Base-by-base conservation (phyloP, 2,797 vertebrate genomes). In the Enteromius unitaeniatus region DNA sequence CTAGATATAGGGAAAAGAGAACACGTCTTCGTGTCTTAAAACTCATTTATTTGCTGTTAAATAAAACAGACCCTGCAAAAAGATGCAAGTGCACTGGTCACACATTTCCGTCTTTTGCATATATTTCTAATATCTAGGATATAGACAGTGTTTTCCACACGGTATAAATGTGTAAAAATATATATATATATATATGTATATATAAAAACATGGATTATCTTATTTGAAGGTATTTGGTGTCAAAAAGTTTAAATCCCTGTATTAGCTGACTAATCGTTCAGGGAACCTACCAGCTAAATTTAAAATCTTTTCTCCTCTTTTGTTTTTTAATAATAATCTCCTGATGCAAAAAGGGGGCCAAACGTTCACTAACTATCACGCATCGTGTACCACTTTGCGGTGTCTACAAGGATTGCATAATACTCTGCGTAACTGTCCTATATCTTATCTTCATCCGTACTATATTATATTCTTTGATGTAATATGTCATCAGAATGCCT, bases 351-450 rank as follows among this genome's bases (percentile, higher is more conserved):
- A 73, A 73, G 10, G 21, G 55, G 49, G 64, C 40, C 70, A 65
- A 88, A 84, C n/a, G 55, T 51, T 83, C 80, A 73, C 79, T 73
- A 67, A 67, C 64, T 62, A 26, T 47, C 28, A 45, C 7, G 3
- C n/a, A 21, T 28, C 28, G n/a, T 51, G 60, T 69, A 28, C 51
- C 40, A 31, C 47, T 75, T 60, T 74, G 26, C 51, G 64, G 65
- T 17, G 19, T 34, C 3, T 23, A 47, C 49, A 45, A 5, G 37
- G 37, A 19, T 62, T 23, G 13, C 2, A 1, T 31, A 31, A 72
- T 40, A 40, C 23, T 72, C 3, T 65, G 26, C 4, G 5, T 78
- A 19, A 79, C 67, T 74, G 40, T 76, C 19, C 40, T 34, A 11
- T 53, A 51, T 26, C 11, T n/a, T 55, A 64, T 64, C 6, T 31